Evolutionary conservation across 2,113 vertebrate species (phyloP), one percentile per base, ranked within the genome.

Genomic region (Protobothrops mucrosquamatus): DNA sequence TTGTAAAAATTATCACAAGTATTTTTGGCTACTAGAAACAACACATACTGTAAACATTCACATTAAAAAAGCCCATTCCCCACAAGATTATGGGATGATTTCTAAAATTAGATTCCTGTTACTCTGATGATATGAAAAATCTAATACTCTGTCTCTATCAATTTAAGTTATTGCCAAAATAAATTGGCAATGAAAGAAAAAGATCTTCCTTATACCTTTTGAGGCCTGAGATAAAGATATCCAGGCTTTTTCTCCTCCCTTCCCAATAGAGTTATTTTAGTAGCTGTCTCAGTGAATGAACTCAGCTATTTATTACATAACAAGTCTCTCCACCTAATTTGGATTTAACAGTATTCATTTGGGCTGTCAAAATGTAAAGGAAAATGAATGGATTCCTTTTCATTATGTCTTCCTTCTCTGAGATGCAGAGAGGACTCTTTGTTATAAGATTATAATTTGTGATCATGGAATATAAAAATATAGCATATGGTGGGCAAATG

Each of bases 221-320:
- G 90, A 92, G 94, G 88, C 90, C n/a, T 88, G 61, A 34, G 88
- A 22, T 92, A 55, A 56, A 18, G 91, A 26, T 87, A 6, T 22
- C 18, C 18, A 81, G 18, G 18, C 43, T 89, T 92, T 93, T 22
- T 93, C 88, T 29, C 26, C 26, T 48, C 24, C 15, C 26, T 90
- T 18, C 43, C 23, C 51, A 59, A 20, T 57, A 93, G 52, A 91
- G 85, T 93, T 88, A 89, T 95, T 95, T 96, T 94, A 91, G 92
- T 90, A 95, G 55, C 86, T 95, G 92, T 95, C 95, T 92, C 90
- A 91, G 0, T 92, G 87, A 95, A 95, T 94, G 87, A 96, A 89
- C 22, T 57, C 86, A 93, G 55, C 54, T 89, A 93, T 92, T 85
- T 92, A 94, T 94, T 94, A 69, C 93, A 57, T 29, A 89, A 93